These are phyloP conservation scores for Bufotes viridis DNA, from an alignment of 2,797 vertebrate genomes.

Conservation along the genomic window DNA sequence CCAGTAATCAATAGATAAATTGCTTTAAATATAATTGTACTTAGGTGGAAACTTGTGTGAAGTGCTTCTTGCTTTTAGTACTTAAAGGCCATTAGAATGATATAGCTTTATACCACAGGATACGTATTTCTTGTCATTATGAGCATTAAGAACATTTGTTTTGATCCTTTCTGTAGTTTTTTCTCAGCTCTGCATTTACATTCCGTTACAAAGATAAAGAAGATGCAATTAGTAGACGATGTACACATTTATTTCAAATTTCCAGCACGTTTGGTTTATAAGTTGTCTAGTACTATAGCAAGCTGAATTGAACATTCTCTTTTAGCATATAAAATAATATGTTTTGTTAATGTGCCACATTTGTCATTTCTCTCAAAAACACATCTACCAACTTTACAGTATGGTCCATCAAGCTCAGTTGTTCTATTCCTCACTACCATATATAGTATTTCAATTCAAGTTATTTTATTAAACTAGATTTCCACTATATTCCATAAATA, in stretches of 20 bases:
- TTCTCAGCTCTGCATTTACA: background rate
- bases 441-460: no score
- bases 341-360: background rate
- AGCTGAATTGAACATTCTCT: background rate
- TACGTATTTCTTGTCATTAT: background rate
- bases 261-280: background rate
- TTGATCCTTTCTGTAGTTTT: background rate
- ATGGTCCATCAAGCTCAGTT: background rate
- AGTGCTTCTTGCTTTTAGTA: background rate
- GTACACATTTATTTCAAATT: background rate
- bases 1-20: constrained; percentile 30
- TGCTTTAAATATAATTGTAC: constrained; percentile 27
- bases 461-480: no score
- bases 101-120: background rate
- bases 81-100: constrained; percentile 16
- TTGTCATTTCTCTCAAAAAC: background rate
- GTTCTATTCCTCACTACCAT: background rate
- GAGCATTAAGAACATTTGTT: background rate
- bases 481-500: no score
- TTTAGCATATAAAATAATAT: background rate
- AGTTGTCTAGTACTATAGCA: background rate
- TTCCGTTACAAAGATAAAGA: constrained; percentile 3
- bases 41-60: constrained; percentile 6
- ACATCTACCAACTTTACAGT: background rate
- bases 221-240: background rate